A percentile compares a stretch with the other conserved stretches of the same genome.
Conservation (phyloP, 2,888 invertebrate genomes). For the Drosophila conformis region DNA sequence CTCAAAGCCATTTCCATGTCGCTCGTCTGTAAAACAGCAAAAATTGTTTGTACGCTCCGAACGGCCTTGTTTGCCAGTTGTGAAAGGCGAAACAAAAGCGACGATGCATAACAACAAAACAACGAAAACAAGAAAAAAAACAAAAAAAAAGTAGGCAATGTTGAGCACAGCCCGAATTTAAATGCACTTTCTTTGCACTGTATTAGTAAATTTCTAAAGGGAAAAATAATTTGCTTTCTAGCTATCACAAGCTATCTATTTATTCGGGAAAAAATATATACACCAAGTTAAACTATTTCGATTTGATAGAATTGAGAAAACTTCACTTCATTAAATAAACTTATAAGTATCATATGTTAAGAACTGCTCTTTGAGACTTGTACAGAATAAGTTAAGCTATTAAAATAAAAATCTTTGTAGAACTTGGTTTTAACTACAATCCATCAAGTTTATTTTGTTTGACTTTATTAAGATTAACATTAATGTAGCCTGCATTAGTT, state of each 20-base stretch:
- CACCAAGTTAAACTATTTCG: neutral
- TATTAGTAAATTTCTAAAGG: neutral
- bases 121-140: conserved; percentile 21
- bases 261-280: neutral
- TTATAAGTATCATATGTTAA: neutral
- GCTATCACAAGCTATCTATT: neutral
- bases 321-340: neutral
- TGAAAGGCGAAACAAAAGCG: conserved; percentile 72
- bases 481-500: too few species aligned
- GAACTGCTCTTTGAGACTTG: neutral
- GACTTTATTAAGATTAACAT: too few species aligned
- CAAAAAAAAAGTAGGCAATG: neutral
- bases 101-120: conserved; percentile 62
- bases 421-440: neutral
- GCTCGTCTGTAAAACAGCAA: conserved; percentile 56
- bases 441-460: too few species aligned
- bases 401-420: neutral
- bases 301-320: neutral
- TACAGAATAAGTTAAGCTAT: neutral
- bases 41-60: conserved; percentile 46
- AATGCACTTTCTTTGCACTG: conserved; percentile 7
- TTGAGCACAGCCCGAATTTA: neutral
- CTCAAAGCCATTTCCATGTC: conserved; percentile 82
- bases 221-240: neutral
- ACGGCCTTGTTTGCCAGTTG: conserved; percentile 69